Evolutionary conservation across 2,888 invertebrate species (phyloP).

Genomic region (Beris chalybata): DNA sequence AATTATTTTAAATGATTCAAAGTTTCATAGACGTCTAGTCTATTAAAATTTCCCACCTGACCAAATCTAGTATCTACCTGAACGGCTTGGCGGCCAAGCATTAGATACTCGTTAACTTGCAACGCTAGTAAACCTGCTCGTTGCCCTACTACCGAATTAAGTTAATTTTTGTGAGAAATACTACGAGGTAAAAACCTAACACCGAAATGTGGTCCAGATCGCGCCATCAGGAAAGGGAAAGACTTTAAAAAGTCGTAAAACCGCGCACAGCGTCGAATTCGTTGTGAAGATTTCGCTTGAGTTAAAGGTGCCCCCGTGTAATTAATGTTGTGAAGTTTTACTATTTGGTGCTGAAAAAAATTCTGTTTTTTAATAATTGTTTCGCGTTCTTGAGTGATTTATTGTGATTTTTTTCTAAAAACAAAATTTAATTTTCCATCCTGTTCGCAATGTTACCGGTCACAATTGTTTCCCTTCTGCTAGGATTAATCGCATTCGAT

Average conservation of each 20-base stretch:
- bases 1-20: constrained; percentile 3
- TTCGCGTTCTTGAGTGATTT: background rate
- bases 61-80: background rate
- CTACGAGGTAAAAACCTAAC: background rate
- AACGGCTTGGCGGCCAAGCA: background rate
- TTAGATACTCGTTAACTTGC: background rate
- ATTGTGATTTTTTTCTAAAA: background rate
- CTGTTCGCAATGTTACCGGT: background rate
- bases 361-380: background rate
- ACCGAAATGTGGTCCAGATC: constrained; percentile 9
- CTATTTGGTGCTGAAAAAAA: background rate
- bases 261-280: constrained; percentile 5
- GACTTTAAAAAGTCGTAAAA: constrained; percentile 30
- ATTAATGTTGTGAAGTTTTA: background rate
- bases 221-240: constrained; percentile 29
- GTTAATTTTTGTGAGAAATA: background rate
- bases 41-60: constrained; percentile 9
- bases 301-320: background rate
- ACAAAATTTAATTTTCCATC: background rate
- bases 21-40: constrained; percentile 19
- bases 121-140: background rate
- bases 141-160: constrained; percentile 9
- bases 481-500: constrained; percentile 52
- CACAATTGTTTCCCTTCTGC: constrained; percentile 47
- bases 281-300: background rate